Percentiles rank a stretch among this genome's conserved stretches.
phyloP scores from a whole-genome alignment of 2,113 vertebrate species.

The Theristicus caerulescens region DNA sequence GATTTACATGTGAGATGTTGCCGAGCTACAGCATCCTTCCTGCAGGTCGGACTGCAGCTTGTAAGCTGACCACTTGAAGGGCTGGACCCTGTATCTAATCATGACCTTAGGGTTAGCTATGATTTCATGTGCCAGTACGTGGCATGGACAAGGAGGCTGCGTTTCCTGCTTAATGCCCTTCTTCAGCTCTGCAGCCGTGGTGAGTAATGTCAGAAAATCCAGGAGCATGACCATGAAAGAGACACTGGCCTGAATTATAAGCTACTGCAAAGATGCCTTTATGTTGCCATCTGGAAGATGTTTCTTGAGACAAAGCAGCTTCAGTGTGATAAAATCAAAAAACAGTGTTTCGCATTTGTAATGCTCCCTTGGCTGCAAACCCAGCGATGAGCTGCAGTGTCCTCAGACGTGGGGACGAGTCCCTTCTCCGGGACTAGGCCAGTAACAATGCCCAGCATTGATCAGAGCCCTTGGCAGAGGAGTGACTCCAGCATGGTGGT shows the following conservation, averaged over 20 bases:
- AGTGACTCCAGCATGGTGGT: not conserved
- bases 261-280: conserved; percentile 39
- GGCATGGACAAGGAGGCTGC: not conserved
- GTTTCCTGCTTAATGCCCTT: not conserved
- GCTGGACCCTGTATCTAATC: not conserved
- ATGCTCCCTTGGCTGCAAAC: not conserved
- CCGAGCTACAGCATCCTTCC: not conserved
- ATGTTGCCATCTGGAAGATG: conserved; percentile 18
- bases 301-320: conserved; percentile 35
- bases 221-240: not conserved
- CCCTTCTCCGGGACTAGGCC: not conserved
- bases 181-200: not conserved
- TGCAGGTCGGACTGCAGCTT: not conserved
- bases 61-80: not conserved
- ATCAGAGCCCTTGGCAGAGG: not conserved
- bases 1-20: not conserved
- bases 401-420: rapidly evolving
- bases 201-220: not conserved
- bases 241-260: conserved; percentile 6
- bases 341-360: not conserved
- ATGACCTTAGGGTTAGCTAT: not conserved
- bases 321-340: conserved; percentile 20
- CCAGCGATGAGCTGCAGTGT: not conserved
- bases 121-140: not conserved
- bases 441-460: conserved; percentile 3